A percentile compares a stretch with the other conserved stretches of the same genome.
Evolutionary conservation across 2,113 vertebrate genomes (phyloP).

Genomic region (Sinocyclocheilus maitianheensis): DNA sequence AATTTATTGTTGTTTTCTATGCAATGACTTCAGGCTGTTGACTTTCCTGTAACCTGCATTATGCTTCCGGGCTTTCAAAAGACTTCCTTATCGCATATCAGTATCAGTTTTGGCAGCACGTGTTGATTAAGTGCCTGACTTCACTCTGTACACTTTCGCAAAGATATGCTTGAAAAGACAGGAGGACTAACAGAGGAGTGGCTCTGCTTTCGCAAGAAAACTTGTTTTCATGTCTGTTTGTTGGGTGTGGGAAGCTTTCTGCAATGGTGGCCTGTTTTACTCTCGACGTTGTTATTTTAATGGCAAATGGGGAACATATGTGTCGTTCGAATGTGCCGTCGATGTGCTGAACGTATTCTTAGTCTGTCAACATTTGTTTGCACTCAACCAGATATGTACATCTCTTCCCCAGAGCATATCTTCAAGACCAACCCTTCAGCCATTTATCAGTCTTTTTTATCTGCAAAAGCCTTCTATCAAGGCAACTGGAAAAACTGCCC

Average conservation of each 20-base stretch:
- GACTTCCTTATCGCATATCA: not conserved
- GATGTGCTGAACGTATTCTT: not conserved
- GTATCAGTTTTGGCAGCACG: not conserved
- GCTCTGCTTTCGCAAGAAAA: slow-evolving; percentile 1
- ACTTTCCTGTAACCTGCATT: not conserved
- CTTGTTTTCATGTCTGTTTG: slow-evolving; percentile 3
- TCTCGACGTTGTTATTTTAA: not conserved
- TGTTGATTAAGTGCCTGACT: not conserved
- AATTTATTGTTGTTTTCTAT: slow-evolving; percentile 1
- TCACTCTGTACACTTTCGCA: not conserved
- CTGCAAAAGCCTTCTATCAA: slow-evolving; percentile 6
- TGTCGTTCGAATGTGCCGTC: no score
- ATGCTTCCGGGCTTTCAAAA: not conserved
- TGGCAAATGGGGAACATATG: not conserved
- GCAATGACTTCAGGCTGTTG: not conserved
- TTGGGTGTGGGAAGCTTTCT: slow-evolving; percentile 21
- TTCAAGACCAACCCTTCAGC: slow-evolving; percentile 40
- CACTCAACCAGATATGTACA: slow-evolving; percentile 11
- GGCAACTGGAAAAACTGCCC: slow-evolving; percentile 52
- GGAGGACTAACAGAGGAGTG: slow-evolving; percentile 17
- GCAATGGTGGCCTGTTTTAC: not conserved
- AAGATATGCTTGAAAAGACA: slow-evolving; percentile 17
- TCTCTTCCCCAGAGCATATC: slow-evolving; percentile 33
- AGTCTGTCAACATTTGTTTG: not conserved
- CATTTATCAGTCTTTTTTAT: slow-evolving; percentile 17